Evolutionary conservation across 2,888 invertebrate genomes (phyloP).

Genomic region (Pristionchus mayeri): DNA sequence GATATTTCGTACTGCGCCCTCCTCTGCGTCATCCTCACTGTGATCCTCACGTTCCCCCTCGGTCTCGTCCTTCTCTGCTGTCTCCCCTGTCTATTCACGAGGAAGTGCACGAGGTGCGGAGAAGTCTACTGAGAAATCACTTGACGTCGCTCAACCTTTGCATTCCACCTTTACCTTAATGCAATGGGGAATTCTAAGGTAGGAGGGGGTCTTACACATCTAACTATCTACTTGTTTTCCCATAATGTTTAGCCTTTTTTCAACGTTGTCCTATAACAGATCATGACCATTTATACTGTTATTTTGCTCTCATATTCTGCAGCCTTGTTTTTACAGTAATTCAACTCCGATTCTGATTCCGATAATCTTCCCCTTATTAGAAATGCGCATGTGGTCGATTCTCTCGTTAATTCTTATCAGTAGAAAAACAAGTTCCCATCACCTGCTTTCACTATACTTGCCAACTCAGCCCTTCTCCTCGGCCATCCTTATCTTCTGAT

Average conservation of each 20-base stretch:
- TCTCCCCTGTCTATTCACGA: slow-evolving; percentile 44
- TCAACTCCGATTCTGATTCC: no score
- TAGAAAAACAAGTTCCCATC: slow-evolving; percentile 11
- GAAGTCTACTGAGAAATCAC: slow-evolving; percentile 1
- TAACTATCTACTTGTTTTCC: no score
- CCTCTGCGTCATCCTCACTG: slow-evolving; percentile 31
- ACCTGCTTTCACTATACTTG: slow-evolving; percentile 44
- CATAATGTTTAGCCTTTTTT: no score
- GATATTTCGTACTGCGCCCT: slow-evolving; percentile 46
- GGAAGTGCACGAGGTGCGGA: slow-evolving; percentile 41
- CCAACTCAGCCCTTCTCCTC: neutral
- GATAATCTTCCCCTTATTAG: no score
- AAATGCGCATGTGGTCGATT: neutral
- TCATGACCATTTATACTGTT: no score
- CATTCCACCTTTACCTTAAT: no score
- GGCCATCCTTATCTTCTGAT: neutral
- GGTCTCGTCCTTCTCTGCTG: slow-evolving; percentile 47
- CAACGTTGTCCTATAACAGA: no score
- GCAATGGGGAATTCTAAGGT: no score
- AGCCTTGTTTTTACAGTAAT: no score
- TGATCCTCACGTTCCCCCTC: slow-evolving; percentile 37
- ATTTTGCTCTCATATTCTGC: no score
- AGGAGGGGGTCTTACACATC: no score
- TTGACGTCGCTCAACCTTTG: neutral
- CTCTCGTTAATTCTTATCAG: neutral